Evolutionary conservation across 2,888 invertebrate species (phyloP).

Genomic region (Sericinus montela): DNA sequence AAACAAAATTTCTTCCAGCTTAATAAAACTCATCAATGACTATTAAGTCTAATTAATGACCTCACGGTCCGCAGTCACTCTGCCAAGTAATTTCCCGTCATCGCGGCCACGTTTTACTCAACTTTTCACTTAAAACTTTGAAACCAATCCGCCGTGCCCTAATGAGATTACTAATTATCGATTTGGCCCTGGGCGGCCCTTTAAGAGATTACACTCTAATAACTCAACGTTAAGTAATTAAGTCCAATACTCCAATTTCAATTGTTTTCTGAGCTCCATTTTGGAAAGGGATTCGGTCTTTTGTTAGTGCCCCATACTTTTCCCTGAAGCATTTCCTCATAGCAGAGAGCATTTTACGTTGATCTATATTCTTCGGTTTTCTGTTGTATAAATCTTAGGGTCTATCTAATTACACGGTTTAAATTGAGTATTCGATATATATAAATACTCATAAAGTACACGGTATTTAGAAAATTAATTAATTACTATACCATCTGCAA

Average conservation of each 20-base stretch:
- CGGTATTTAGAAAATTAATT: too few relatives aligned
- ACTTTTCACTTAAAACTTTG: constrained; percentile 35
- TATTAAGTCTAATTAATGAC: constrained; percentile 10
- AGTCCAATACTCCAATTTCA: constrained; percentile 29
- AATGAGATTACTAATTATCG: constrained; percentile 38
- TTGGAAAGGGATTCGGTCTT: constrained; percentile 2
- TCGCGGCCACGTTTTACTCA: constrained; percentile 19
- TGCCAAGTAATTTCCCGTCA: constrained; percentile 9
- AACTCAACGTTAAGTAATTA: constrained; percentile 31
- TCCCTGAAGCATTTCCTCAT: constrained; percentile 2
- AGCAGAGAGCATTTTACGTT: constrained; percentile 6
- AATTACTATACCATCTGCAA: too few relatives aligned
- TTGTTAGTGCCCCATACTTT: constrained; percentile 6
- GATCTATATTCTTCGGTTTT: constrained; percentile 2
- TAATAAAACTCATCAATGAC: constrained; percentile 1
- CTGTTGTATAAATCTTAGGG: too few relatives aligned
- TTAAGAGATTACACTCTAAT: constrained; percentile 28
- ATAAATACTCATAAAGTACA: too few relatives aligned
- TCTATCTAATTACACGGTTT: too few relatives aligned
- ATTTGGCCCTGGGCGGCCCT: constrained; percentile 27
- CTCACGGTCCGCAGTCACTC: constrained; percentile 18
- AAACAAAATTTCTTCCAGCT: too few relatives aligned
- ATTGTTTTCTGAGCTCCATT: constrained; percentile 16
- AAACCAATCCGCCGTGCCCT: constrained; percentile 25
- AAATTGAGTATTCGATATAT: too few relatives aligned